Percentiles rank a stretch among this genome's conserved stretches.
phyloP scores from a whole-genome alignment of 2,888 invertebrate species.

The Chloroclysta siterata region DNA sequence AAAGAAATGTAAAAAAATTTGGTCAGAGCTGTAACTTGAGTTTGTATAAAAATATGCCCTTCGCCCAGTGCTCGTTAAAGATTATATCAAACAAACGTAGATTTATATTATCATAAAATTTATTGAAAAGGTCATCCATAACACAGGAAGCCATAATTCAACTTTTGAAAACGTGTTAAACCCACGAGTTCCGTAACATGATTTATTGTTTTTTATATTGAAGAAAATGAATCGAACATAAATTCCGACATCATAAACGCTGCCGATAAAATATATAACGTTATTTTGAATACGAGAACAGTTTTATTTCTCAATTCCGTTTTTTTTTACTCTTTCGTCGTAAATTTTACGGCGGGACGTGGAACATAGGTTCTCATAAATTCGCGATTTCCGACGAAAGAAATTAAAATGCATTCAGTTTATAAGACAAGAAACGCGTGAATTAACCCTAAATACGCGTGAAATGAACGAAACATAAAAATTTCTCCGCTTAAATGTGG shows the following conservation, averaged over 20 bases:
- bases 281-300: constrained; percentile 69
- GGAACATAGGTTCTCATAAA: constrained; percentile 66
- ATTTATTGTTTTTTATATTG: constrained; percentile 63
- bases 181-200: constrained; percentile 56
- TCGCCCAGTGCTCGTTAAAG: constrained; percentile 31
- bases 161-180: constrained; percentile 49
- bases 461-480: constrained; percentile 80
- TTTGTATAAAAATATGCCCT: constrained; percentile 29
- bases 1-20: constrained; percentile 16
- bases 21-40: constrained; percentile 26
- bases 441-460: constrained; percentile 78
- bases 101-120: constrained; percentile 43
- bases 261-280: constrained; percentile 64
- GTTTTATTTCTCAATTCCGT: constrained; percentile 70
- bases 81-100: constrained; percentile 43
- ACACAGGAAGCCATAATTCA: constrained; percentile 57
- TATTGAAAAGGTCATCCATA: constrained; percentile 52
- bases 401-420: constrained; percentile 63
- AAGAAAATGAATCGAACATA: constrained; percentile 61
- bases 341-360: constrained; percentile 64
- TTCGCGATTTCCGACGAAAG: constrained; percentile 62
- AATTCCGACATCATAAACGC: constrained; percentile 66
- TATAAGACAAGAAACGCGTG: constrained; percentile 69
- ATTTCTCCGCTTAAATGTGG: constrained; percentile 69
- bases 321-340: constrained; percentile 59